Evolutionary conservation across 1,140 invertebrate genomes (phyloP).

Genomic region (Drosophila mauritiana): DNA sequence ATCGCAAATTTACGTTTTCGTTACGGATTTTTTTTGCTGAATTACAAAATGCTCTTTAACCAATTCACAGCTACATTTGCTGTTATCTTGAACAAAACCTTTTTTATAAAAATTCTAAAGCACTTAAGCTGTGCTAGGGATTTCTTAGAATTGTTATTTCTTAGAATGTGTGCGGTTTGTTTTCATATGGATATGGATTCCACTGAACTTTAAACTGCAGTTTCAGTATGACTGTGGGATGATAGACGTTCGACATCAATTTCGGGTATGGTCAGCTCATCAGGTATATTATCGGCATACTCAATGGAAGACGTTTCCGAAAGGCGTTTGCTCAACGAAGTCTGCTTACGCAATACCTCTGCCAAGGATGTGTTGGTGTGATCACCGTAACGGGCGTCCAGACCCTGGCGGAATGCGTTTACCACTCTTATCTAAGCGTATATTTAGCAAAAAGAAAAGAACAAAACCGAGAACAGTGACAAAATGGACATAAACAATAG

Average conservation of each 20-base stretch:
- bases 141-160: slow-evolving; percentile 21
- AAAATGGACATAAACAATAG: slow-evolving; percentile 60
- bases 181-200: slow-evolving; percentile 11
- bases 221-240: slow-evolving; percentile 96
- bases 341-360: slow-evolving; percentile 95
- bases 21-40: neutral
- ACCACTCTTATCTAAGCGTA: slow-evolving; percentile 96
- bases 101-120: neutral
- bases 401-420: slow-evolving; percentile 99
- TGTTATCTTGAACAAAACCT: neutral
- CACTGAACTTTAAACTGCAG: slow-evolving; percentile 89
- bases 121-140: neutral
- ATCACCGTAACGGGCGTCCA: slow-evolving; percentile 97
- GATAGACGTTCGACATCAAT: slow-evolving; percentile 95
- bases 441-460: slow-evolving; percentile 63
- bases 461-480: slow-evolving; percentile 73
- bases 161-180: slow-evolving; percentile 32
- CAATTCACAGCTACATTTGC: neutral
- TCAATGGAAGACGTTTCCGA: slow-evolving; percentile 96
- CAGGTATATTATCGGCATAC: slow-evolving; percentile 94
- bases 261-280: slow-evolving; percentile 94
- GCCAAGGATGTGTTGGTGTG: slow-evolving; percentile 94
- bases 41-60: neutral
- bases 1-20: neutral
- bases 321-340: slow-evolving; percentile 94